A percentile compares a stretch with the other conserved stretches of the same genome.
Evolutionary conservation across 2,797 vertebrate species (phyloP).

Genomic region (Poecilia velifera): DNA sequence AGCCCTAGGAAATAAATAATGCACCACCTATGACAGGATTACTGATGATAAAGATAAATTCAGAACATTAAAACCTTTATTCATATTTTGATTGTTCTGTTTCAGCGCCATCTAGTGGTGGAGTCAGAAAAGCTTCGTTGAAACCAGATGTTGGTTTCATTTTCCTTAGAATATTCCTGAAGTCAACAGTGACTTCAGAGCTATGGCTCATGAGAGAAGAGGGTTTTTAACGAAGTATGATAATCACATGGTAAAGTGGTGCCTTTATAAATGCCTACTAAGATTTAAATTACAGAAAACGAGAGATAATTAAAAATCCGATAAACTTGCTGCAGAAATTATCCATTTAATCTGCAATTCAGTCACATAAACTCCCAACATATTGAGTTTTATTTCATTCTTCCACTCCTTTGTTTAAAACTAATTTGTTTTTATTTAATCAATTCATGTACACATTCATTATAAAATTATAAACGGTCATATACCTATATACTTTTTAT

Average conservation of each 20-base stretch:
- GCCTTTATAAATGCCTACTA: background rate
- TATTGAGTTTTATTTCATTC: background rate
- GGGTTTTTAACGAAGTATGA: background rate
- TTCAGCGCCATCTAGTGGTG: slow-evolving; percentile 15
- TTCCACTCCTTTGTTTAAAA: background rate
- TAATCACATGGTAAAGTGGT: background rate
- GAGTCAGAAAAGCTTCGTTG: background rate
- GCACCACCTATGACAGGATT: background rate
- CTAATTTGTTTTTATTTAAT: background rate
- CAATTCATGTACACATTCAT: background rate
- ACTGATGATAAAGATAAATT: background rate
- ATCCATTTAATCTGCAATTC: background rate
- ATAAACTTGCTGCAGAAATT: background rate
- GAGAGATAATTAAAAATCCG: background rate
- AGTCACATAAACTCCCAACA: background rate
- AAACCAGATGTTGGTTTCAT: background rate
- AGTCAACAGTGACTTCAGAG: background rate
- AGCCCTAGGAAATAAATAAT: background rate
- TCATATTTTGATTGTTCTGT: background rate
- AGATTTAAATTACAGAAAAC: background rate
- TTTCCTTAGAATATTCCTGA: background rate
- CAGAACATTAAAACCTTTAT: background rate
- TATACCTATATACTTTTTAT: no score
- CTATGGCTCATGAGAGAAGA: background rate
- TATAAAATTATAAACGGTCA: no score